Conservation (phyloP, 1,140 invertebrate genomes). For the Hylyphantes graminicola region DNA sequence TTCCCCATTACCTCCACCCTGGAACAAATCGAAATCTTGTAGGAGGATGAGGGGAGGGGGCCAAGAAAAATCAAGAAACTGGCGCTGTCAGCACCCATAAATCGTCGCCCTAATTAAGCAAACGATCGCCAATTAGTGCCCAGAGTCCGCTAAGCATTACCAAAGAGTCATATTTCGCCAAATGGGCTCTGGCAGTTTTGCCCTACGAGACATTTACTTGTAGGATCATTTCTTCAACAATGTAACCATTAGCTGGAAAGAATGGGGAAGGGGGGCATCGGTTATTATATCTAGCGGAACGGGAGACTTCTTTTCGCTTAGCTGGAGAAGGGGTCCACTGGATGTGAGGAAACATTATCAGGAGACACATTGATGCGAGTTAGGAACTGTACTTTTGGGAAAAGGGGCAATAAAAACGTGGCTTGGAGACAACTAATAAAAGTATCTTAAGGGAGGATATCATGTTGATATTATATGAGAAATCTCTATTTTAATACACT, state of each 20-base stretch:
- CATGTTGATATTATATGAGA: too few relatives aligned
- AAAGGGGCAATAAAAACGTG: too few relatives aligned
- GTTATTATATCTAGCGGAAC: too few relatives aligned
- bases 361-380: too few relatives aligned
- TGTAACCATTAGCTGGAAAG: not conserved
- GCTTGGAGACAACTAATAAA: too few relatives aligned
- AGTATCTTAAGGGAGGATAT: too few relatives aligned
- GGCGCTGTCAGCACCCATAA: constrained; percentile 51
- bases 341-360: too few relatives aligned
- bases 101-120: constrained; percentile 45
- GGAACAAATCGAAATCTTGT: not conserved
- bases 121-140: constrained; percentile 50
- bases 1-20: not conserved
- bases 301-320: too few relatives aligned
- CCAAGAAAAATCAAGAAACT: constrained; percentile 32
- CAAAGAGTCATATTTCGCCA: constrained; percentile 34
- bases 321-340: too few relatives aligned
- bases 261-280: too few relatives aligned
- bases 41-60: not conserved
- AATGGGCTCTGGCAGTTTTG: not conserved
- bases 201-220: not conserved
- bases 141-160: constrained; percentile 3
- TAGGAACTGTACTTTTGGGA: too few relatives aligned
- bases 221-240: not conserved
- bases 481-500: too few relatives aligned